Evolutionary conservation across 2,113 vertebrate species (phyloP).

Genomic region (Leptodactylus fuscus): DNA sequence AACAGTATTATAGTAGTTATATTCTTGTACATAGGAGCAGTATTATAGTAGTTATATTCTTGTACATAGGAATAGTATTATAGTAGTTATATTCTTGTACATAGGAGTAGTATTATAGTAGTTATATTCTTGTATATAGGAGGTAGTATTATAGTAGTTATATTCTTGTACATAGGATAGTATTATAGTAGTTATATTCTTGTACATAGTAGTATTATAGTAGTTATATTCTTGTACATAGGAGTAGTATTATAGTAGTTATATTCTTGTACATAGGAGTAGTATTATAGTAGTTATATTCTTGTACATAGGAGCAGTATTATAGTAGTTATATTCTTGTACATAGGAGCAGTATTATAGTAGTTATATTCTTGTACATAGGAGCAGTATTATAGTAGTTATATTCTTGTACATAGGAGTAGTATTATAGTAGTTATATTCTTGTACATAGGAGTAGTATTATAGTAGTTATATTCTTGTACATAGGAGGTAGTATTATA

Average conservation of each 20-base stretch:
- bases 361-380: conserved; percentile 1
- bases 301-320: not conserved
- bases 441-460: too few relatives aligned
- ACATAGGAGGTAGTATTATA: too few relatives aligned
- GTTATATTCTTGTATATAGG: not conserved
- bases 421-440: not conserved
- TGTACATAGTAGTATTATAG: too few relatives aligned
- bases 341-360: not conserved
- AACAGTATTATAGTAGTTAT: conserved; percentile 3
- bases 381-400: not conserved
- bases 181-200: not conserved
- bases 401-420: not conserved
- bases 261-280: not conserved
- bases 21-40: not conserved
- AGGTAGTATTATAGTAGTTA: not conserved
- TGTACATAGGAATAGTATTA: not conserved
- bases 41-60: conserved; percentile 3
- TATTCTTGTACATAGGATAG: not conserved
- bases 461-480: too few relatives aligned
- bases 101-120: not conserved
- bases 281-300: conserved; percentile 1
- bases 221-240: not conserved
- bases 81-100: conserved; percentile 3
- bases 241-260: not conserved
- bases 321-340: not conserved